These are phyloP conservation scores for Gopherus evgoodei DNA, from an alignment of 2,113 vertebrate species.

Conservation along the genomic window DNA sequence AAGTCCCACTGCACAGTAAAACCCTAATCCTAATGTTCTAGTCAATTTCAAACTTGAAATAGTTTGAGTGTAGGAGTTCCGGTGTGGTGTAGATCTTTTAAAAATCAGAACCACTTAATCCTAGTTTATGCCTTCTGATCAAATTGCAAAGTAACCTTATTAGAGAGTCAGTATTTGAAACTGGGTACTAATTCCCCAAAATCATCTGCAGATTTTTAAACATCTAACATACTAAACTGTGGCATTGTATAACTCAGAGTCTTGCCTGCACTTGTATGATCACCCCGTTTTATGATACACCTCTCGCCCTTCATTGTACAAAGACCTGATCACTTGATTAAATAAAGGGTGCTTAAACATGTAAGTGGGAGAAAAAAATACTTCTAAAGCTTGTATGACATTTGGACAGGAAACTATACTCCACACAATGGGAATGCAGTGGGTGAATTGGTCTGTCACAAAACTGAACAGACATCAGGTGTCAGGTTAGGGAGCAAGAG, in stretches of 20 bases:
- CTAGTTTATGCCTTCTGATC: neutral
- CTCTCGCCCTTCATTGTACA: neutral
- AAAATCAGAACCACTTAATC: neutral
- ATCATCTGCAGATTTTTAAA: neutral
- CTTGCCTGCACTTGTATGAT: neutral
- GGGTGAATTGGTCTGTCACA: neutral
- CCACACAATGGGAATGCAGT: neutral
- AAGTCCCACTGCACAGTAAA: neutral
- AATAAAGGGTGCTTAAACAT: neutral
- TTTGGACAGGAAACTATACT: neutral
- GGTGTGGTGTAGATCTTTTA: neutral
- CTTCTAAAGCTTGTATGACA: rapidly evolving
- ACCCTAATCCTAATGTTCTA: neutral
- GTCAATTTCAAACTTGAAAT: neutral
- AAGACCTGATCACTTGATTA: neutral
- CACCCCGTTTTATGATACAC: neutral
- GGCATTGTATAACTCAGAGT: neutral
- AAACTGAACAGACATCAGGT: neutral
- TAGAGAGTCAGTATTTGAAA: neutral
- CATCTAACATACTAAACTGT: neutral
- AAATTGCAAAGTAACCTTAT: neutral
- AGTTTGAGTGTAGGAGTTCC: neutral
- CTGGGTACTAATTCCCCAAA: neutral
- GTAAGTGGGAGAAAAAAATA: neutral
- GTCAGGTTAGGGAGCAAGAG: neutral